Evolutionary conservation across 1,140 invertebrate species (phyloP).

Genomic region (Zaprionus ornatus): DNA sequence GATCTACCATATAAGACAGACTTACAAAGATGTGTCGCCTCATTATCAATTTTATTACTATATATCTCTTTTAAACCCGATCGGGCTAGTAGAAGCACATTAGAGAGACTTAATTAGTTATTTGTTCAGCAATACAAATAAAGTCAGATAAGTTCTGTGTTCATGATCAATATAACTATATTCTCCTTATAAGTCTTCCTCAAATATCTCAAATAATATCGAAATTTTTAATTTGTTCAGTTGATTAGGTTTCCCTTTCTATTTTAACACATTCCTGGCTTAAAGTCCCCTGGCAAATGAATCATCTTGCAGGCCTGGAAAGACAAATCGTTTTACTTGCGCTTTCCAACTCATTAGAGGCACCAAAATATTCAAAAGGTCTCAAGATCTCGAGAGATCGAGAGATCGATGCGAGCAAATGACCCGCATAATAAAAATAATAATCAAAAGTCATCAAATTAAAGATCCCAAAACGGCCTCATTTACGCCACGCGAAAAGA

Average conservation of each 20-base stretch:
- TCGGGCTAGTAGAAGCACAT: too few species aligned
- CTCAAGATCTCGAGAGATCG: neutral
- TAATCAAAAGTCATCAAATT: constrained; percentile 77
- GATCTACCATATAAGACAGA: too few species aligned
- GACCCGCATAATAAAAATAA: constrained; percentile 60
- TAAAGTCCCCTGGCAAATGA: neutral
- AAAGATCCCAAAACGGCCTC: constrained; percentile 46
- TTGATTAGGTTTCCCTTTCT: neutral
- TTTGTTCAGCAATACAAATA: too few species aligned
- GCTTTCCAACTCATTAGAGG: constrained; percentile 30
- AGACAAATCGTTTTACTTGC: constrained; percentile 9
- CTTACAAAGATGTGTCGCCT: too few species aligned
- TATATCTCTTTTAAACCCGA: too few species aligned
- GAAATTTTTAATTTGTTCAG: neutral
- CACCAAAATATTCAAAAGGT: constrained; percentile 10
- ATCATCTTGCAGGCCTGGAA: neutral
- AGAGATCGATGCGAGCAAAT: constrained; percentile 22
- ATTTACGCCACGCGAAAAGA: constrained; percentile 26
- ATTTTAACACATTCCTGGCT: neutral
- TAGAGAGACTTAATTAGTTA: too few species aligned
- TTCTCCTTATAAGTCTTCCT: too few species aligned
- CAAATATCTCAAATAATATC: neutral
- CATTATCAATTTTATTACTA: too few species aligned
- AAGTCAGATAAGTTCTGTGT: too few species aligned
- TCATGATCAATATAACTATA: too few species aligned